Base-by-base conservation (phyloP, 2,797 vertebrate species). In the Brachymystax lenok region DNA sequence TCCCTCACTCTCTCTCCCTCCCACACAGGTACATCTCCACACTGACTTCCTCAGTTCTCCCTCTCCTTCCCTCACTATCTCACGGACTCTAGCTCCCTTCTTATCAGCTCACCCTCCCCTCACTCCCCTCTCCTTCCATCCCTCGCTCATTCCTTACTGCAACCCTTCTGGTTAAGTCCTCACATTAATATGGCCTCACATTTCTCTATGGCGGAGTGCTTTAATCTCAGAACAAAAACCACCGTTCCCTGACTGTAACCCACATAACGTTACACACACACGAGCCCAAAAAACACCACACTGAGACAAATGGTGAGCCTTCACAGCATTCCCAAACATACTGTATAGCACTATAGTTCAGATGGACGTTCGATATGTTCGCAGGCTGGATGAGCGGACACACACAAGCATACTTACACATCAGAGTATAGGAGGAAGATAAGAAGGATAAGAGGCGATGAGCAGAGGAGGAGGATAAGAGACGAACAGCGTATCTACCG, bases 401-500 rank as follows among this genome's bases (percentile, higher is more conserved):
- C 77, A 74, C 46, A 50, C 21, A n/a, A 76, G 69, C 14, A 77
- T 87, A 94, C 94, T 93, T 92, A 93, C 91, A 74, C 87, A 92
- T 83, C 77, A 86, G 77, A 0, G 74, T 35, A 89, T 86, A 88
- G 86, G 89, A 90, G 84, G 88, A 90, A 3, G 56, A 10, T 61
- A 7, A 61, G 56, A 2, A 61, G 56, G 89, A 90, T 88, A 93
- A 92, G 90, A 94, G 86, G 84, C 93, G 93, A 90, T 46, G 40
- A 46, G 40, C 40, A 46, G 40, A 46, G 40, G 40, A 1, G 40
- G 40, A 46, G 83, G 89, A 90, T 88, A 93, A 92, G 90, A 94
- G 87, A 83, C 93, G 93, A 90, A 90, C 89, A 85, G 90, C 90
- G 85, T 92, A 91, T 91, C 91, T 95, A 99, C 98, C 98, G 96